Evolutionary conservation across 2,888 invertebrate species (phyloP), one percentile per base, ranked within the genome.

Genomic region (Oscheius sp.): DNA sequence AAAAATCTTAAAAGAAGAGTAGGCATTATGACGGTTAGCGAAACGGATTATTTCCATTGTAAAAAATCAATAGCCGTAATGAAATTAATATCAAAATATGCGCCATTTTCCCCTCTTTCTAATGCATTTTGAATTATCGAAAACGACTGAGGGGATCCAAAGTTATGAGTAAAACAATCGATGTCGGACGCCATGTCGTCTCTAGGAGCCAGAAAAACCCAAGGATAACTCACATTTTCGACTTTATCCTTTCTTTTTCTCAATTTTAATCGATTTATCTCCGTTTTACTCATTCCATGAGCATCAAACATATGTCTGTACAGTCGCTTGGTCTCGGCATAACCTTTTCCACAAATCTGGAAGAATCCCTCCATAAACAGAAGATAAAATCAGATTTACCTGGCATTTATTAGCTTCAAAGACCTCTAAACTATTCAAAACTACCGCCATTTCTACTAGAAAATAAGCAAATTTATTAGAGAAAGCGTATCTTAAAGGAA

Each of bases 281-380:
- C 73, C 13, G 73, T 68, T 49, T 75, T 77, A 16, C 76, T 76
- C 27, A 76, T 70, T 1, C 72, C 73, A 45, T 80, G 79, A 61
- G 68, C 46, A 58, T 80, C 76, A 55, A 80, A 80, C 1, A 80
- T 35, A 64, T 80, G 79, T 23, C 71, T 61, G 46, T 77, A 80
- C 35, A 77, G 73, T 18, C 79, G 45, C 16, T 56, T 59, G 13
- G 71, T 12, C 23, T 61, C 71, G 1, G 18, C 41, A 18, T 61
- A 46, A 9, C 16, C 25, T 2, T 46, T 52, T 2, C 27, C 49
- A 52, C 71, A 71, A n/a, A 52, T 6, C 71, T 71, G 27, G 49
- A 64, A 9, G 45, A 45, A 9, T 12, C 16, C 45, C 45, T 45
- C 45, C 45, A 12, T 16, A 12, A 12, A 12, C 16, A 16, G 45